Base-by-base conservation (phyloP, 2,888 invertebrate species). In the Saturnia japonica region DNA sequence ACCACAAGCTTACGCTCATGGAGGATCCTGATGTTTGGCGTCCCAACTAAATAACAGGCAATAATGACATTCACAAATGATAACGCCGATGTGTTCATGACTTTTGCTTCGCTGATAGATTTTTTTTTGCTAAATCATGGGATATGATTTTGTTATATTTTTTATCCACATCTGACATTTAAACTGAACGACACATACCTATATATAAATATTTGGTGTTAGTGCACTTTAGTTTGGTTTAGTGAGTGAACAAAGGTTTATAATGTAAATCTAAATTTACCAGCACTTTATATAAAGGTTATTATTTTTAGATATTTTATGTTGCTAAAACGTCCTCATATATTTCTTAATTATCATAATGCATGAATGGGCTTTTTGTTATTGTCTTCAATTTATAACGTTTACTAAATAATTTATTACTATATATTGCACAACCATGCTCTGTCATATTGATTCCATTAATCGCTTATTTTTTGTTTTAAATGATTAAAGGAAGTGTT, bases 11-110 rank as follows among this genome's bases (percentile, higher is more conserved):
- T 86, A 97, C 97, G 75, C 95, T 97, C 82, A 97, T 98, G 97
- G 97, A 97, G 95, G 97, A 98, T 94, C 97, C 97, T 75, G 97
- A 97, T 94, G 97, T 97, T 85, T 98, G 97, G 97, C 97, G 97
- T 94, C 97, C 97, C 86, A 97, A 97, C 96, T 97, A 97, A 96
- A 95, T 94, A 84, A 88, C 86, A 87, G 85, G 66, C 62, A 70
- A 70, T 69, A n/a, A 54, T 16, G 60, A 54, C 25, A 42, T 47
- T 64, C 25, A 60, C 28, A 54, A n/a, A n/a, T 25, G 22, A n/a
- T 25, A 60, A 9, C 14, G 43, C 19, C 25, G 43, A 62, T 42
- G n/a, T 22, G 69, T 60, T 62, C 54, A 43, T 19, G 2, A 22
- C 8, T 19, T 57, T 45, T 45, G 68, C 67, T 62, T 45, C 64